These are phyloP conservation scores for Thereva unica DNA, from an alignment of 2,888 invertebrate genomes.

Conservation along the genomic window DNA sequence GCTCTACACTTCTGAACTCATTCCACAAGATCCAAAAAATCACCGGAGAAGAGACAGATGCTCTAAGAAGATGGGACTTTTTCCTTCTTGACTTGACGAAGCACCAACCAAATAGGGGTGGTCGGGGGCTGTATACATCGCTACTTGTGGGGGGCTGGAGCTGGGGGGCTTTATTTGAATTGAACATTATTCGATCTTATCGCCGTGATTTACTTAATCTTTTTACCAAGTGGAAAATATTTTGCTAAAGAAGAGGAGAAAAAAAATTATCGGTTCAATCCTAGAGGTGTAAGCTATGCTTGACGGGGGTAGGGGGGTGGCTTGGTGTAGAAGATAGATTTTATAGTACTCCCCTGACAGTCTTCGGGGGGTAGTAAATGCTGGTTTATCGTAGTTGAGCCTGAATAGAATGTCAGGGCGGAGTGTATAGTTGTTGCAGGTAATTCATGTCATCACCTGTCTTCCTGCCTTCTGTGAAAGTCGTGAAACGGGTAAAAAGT, in stretches of 20 bases:
- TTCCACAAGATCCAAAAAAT: neutral
- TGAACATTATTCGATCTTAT: constrained; percentile 35
- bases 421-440: neutral
- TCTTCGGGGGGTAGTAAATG: constrained; percentile 23
- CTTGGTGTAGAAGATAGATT: neutral
- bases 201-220: constrained; percentile 35
- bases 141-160: neutral
- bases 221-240: constrained; percentile 34
- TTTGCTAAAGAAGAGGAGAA: constrained; percentile 19
- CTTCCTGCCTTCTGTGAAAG: constrained; percentile 13
- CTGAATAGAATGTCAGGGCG: constrained; percentile 3
- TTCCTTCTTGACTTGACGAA: constrained; percentile 29
- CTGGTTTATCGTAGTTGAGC: constrained; percentile 22
- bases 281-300: neutral
- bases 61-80: constrained; percentile 30
- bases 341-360: constrained; percentile 14
- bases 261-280: constrained; percentile 16
- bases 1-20: neutral
- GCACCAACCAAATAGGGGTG: neutral
- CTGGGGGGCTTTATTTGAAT: constrained; percentile 26
- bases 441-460: constrained; percentile 31
- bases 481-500: constrained; percentile 15
- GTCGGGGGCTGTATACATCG: neutral
- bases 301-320: neutral
- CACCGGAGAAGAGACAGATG: constrained; percentile 24